Evolutionary conservation across 2,113 vertebrate species (phyloP), one percentile per base, ranked within the genome.

Genomic region (Colossoma macropomum): DNA sequence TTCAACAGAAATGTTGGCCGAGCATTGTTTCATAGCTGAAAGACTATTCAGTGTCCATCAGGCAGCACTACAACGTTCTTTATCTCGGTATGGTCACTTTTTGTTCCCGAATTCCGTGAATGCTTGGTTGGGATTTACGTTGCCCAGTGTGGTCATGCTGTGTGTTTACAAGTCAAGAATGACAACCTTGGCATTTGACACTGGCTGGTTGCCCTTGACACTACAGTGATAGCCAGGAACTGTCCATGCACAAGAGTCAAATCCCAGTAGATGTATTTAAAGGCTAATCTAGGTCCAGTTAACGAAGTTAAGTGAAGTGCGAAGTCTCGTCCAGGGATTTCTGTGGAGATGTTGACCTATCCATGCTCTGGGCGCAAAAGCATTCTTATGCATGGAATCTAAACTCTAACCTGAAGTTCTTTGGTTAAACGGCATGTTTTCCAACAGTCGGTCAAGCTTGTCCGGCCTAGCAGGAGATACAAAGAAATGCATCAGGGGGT

Each of bases 21-120:
- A 50, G 81, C 77, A 85, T 89, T 87, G 84, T 89, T 59, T 81
- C 60, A 32, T 45, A 54, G 71, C 62, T 85, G 68, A 86, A 84
- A 83, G 84, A 78, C 77, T 54, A 63, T 88, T 85, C 48, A 86
- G 30, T 32, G 72, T 38, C 45, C 38, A 50, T 56, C 75, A 75
- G 25, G 41, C 70, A 68, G 65, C 77, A 62, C 19, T 45, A 68
- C 65, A 83, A 59, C 60, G 34, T 70, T 52, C 70, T 70, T 79
- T 81, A 59, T 77, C 34, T 73, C 21, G 16, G 27, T 45, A 30
- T 62, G 54, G 54, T 54, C 66, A 60, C 16, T 17, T 59, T 85
- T 60, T 77, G 85, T 50, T 38, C 63, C 56, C 48, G 48, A 63
- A 71, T 84, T 79, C 71, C 38, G 28, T 66, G 41, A 77, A 63